A percentile compares a stretch with the other conserved stretches of the same genome.
These are phyloP conservation scores for Xanthorhoe designata DNA, from an alignment of 2,888 invertebrate species.

Conservation along the genomic window DNA sequence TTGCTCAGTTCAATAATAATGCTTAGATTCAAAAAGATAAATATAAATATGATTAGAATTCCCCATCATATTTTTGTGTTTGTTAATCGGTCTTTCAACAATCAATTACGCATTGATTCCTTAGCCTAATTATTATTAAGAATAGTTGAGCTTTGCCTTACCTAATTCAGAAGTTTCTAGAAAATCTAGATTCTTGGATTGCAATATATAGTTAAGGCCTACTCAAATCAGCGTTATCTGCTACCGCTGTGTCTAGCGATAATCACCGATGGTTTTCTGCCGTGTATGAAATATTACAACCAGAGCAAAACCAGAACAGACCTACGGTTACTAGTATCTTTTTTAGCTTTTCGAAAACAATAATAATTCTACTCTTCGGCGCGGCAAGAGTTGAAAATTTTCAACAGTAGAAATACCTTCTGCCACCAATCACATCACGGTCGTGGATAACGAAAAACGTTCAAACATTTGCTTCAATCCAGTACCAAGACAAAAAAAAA, in stretches of 20 bases:
- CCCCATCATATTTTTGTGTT: slow-evolving; percentile 3
- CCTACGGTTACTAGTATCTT: too few relatives aligned
- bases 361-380: too few relatives aligned
- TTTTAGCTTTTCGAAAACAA: too few relatives aligned
- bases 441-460: neutral
- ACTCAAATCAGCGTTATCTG: neutral
- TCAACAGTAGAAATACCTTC: too few relatives aligned
- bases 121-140: slow-evolving; percentile 35
- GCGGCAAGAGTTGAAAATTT: too few relatives aligned
- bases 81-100: slow-evolving; percentile 3
- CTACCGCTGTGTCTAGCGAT: neutral
- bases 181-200: neutral
- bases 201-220: neutral
- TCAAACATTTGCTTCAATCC: neutral
- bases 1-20: slow-evolving; percentile 32
- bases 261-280: too few relatives aligned
- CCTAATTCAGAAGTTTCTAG: slow-evolving; percentile 12
- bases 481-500: neutral
- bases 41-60: slow-evolving; percentile 9
- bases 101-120: slow-evolving; percentile 28
- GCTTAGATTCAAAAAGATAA: slow-evolving; percentile 17
- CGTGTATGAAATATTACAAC: too few relatives aligned
- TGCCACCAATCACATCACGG: too few relatives aligned
- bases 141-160: slow-evolving; percentile 30
- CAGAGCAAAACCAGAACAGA: too few relatives aligned